A percentile compares a stretch with the other conserved stretches of the same genome.
These are phyloP conservation scores for Drosophila setifemur DNA, from an alignment of 1,140 invertebrate species.

Conservation along the genomic window DNA sequence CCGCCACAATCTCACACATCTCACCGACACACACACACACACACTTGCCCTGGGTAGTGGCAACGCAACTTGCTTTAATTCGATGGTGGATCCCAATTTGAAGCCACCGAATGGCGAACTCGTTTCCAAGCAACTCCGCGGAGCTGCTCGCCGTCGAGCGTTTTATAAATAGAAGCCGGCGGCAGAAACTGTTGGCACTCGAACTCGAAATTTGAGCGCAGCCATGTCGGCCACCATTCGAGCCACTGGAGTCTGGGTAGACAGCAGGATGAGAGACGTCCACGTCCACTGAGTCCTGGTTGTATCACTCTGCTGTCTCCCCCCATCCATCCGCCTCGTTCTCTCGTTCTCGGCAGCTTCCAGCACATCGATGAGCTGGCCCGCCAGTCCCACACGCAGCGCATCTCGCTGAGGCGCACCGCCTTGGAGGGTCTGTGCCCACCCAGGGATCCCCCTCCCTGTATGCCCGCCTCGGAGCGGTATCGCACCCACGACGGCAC, in stretches of 20 bases:
- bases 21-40: too few species aligned
- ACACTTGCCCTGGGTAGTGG: slow-evolving; percentile 4
- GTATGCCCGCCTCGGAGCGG: slow-evolving; percentile 82
- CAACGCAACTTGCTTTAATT: slow-evolving; percentile 39
- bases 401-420: slow-evolving; percentile 75
- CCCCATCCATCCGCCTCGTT: neutral
- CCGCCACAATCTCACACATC: too few species aligned
- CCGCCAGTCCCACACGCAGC: slow-evolving; percentile 70
- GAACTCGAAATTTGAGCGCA: slow-evolving; percentile 56
- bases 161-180: slow-evolving; percentile 73
- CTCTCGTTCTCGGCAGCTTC: slow-evolving; percentile 50
- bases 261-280: slow-evolving; percentile 24
- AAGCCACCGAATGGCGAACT: slow-evolving; percentile 47
- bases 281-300: slow-evolving; percentile 7
- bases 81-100: slow-evolving; percentile 50
- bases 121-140: slow-evolving; percentile 45
- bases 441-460: slow-evolving; percentile 71
- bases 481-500: slow-evolving; percentile 93
- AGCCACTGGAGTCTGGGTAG: neutral
- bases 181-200: slow-evolving; percentile 42
- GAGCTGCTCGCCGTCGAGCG: slow-evolving; percentile 19
- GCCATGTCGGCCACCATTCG: slow-evolving; percentile 44
- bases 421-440: slow-evolving; percentile 76
- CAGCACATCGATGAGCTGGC: slow-evolving; percentile 76
- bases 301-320: neutral